phyloP scores from a whole-genome alignment of 2,797 vertebrate species.

The Gobionotothen gibberifrons region DNA sequence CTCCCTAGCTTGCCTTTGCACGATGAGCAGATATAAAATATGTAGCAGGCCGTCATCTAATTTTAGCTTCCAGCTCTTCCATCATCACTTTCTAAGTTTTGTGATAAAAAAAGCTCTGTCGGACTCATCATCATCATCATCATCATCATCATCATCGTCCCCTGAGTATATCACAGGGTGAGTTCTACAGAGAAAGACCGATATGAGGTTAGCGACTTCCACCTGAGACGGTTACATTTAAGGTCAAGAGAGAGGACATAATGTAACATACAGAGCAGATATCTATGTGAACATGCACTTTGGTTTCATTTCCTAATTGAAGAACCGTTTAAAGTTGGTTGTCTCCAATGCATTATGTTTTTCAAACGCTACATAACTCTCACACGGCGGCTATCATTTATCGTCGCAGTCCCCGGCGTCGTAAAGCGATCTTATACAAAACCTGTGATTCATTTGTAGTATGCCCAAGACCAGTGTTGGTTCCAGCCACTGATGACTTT shows the following conservation, averaged over 20 bases:
- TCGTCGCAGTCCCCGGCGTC: conserved; percentile 24
- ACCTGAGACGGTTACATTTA: conserved; percentile 21
- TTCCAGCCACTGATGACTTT: conserved; percentile 80
- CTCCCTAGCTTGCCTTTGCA: conserved; percentile 50
- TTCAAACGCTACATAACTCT: conserved; percentile 31
- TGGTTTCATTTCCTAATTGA: neutral
- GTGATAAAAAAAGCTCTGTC: conserved; percentile 59
- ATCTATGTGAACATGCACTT: neutral
- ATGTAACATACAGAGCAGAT: neutral
- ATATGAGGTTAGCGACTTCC: conserved; percentile 4
- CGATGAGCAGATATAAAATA: conserved; percentile 79
- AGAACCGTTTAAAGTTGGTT: conserved; percentile 15
- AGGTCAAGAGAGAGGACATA: neutral
- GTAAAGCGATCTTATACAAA: conserved; percentile 58
- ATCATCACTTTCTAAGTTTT: conserved; percentile 80
- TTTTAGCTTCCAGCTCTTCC: conserved; percentile 73
- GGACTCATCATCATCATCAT: conserved; percentile 49
- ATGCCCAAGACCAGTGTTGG: conserved; percentile 52
- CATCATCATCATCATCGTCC: conserved; percentile 52
- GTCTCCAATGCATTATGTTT: conserved; percentile 8
- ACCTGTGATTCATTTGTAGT: conserved; percentile 65
- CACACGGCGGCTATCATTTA: conserved; percentile 40
- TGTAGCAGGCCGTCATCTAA: conserved; percentile 76
- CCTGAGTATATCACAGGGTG: conserved; percentile 34
- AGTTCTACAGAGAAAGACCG: conserved; percentile 12